Evolutionary conservation across 2,888 invertebrate species (phyloP).

Genomic region (Eretmocerus hayati): DNA sequence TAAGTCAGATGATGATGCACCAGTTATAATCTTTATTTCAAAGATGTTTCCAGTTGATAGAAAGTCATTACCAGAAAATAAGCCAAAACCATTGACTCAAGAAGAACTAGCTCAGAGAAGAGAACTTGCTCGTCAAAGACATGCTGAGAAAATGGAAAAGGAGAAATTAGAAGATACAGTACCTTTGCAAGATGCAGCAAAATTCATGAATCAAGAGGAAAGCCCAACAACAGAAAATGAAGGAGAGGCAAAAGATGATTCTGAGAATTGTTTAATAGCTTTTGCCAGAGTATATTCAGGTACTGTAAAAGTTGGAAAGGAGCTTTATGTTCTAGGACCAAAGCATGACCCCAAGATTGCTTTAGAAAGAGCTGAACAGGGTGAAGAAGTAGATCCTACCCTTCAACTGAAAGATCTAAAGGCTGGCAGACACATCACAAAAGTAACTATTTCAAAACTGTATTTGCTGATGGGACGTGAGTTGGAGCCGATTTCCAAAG

Average conservation of each 20-base stretch:
- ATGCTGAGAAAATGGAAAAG: conserved; percentile 51
- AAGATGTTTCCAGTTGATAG: conserved; percentile 86
- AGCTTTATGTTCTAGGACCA: conserved; percentile 77
- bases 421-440: conserved; percentile 60
- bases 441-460: conserved; percentile 61
- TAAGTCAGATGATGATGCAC: conserved; percentile 56
- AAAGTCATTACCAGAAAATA: conserved; percentile 69
- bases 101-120: conserved; percentile 66
- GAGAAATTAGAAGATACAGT: conserved; percentile 34
- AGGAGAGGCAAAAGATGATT: conserved; percentile 33
- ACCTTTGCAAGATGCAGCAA: not conserved
- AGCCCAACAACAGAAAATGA: conserved; percentile 11
- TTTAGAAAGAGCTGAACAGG: conserved; percentile 44
- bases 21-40: conserved; percentile 68
- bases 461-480: conserved; percentile 93
- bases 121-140: conserved; percentile 60
- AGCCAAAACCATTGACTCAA: conserved; percentile 65
- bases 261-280: conserved; percentile 69
- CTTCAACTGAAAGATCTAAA: conserved; percentile 56
- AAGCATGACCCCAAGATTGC: conserved; percentile 74
- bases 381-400: conserved; percentile 47
- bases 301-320: conserved; percentile 65
- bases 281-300: conserved; percentile 93
- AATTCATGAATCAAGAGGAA: not conserved
- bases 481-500: conserved; percentile 67